Percentiles rank a stretch among this genome's conserved stretches.
These are phyloP conservation scores for Drosophila mojavensis DNA, from an alignment of 1,140 invertebrate genomes.

Conservation along the genomic window DNA sequence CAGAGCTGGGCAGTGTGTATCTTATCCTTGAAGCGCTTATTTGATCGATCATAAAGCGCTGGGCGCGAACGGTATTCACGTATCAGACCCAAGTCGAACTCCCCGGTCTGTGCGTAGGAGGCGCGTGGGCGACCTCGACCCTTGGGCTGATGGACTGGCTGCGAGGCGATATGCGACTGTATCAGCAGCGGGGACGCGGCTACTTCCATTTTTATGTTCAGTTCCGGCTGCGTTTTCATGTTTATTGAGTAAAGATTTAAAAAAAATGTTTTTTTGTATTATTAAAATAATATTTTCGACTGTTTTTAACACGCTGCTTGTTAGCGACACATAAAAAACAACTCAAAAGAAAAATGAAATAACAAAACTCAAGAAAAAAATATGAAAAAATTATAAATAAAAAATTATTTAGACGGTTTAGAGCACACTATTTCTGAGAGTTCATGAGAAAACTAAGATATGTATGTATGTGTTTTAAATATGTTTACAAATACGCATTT, in stretches of 20 bases:
- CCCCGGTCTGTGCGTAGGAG: conserved; percentile 73
- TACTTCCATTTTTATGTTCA: conserved; percentile 22
- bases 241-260: conserved; percentile 5
- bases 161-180: conserved; percentile 10
- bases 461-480: conserved; percentile 11
- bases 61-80: conserved; percentile 74
- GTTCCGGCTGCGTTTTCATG: conserved; percentile 10
- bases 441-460: neutral
- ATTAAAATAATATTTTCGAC: neutral
- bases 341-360: conserved; percentile 13
- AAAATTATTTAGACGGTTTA: conserved; percentile 22
- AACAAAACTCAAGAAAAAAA: conserved; percentile 34
- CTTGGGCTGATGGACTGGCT: conserved; percentile 45
- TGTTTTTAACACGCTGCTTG: neutral
- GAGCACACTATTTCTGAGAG: neutral
- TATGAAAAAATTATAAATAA: conserved; percentile 23
- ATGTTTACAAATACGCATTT: conserved; percentile 3
- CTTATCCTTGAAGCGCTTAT: conserved; percentile 78
- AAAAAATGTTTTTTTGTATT: neutral
- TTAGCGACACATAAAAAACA: conserved; percentile 4
- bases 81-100: conserved; percentile 81
- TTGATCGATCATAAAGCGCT: conserved; percentile 75
- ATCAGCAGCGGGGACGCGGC: conserved; percentile 32
- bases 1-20: conserved; percentile 62
- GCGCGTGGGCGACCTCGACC: conserved; percentile 72